Conservation (phyloP, 2,113 vertebrate species). For the Pelobates fuscus region DNA sequence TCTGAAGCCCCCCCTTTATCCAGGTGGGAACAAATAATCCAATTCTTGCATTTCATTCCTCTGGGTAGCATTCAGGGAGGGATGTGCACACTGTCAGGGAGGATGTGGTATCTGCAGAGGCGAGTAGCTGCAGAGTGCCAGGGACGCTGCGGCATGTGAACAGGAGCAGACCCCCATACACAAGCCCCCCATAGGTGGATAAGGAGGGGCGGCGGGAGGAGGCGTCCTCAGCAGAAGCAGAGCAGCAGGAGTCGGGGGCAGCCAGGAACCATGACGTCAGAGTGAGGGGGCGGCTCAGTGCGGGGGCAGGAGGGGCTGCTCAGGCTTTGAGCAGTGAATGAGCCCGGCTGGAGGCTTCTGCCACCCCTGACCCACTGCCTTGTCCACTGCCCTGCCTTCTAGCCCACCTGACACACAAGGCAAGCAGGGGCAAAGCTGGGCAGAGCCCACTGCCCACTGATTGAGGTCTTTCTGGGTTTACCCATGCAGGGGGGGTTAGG, state of each 20-base stretch:
- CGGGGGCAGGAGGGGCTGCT: conserved; percentile 45
- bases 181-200: conserved; percentile 25
- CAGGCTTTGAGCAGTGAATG: conserved; percentile 27
- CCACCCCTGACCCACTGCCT: conserved; percentile 3
- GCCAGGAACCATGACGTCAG: conserved; percentile 28
- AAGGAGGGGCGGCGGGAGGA: conserved; percentile 5
- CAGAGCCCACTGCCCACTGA: too few relatives aligned
- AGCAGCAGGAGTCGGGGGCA: background rate
- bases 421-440: too few relatives aligned
- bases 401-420: background rate
- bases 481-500: background rate
- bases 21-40: too few relatives aligned
- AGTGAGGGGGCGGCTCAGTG: conserved; percentile 31
- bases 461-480: background rate
- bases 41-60: too few relatives aligned
- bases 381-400: background rate
- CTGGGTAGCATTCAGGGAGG: too few relatives aligned
- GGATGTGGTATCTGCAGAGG: too few relatives aligned
- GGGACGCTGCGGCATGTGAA: conserved; percentile 12
- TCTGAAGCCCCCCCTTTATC: too few relatives aligned
- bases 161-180: conserved; percentile 9
- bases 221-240: background rate
- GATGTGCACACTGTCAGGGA: too few relatives aligned
- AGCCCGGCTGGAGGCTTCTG: conserved; percentile 27
- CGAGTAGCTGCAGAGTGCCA: conserved; percentile 1